Percentiles rank a stretch among this genome's conserved stretches.
phyloP scores from a whole-genome alignment of 2,797 vertebrate genomes.

The Brotula barbata region DNA sequence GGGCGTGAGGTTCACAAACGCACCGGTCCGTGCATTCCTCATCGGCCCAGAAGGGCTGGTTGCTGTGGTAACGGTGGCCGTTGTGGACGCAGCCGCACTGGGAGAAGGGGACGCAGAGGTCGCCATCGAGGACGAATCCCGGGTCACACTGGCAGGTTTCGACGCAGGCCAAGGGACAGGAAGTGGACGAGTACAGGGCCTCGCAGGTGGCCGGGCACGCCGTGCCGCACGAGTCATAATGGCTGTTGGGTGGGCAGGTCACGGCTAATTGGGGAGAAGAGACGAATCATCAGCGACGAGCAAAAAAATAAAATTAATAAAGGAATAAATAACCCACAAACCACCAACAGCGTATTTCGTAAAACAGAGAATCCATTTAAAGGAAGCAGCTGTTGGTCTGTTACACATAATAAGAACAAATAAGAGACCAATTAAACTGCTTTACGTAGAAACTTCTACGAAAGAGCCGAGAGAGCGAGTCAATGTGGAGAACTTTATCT shows the following conservation, averaged over 20 bases:
- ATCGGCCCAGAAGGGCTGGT: conserved; percentile 56
- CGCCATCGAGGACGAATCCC: conserved; percentile 61
- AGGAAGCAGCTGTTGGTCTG: conserved; percentile 11
- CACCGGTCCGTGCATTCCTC: conserved; percentile 44
- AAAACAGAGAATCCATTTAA: not conserved
- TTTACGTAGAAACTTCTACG: not conserved
- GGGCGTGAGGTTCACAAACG: conserved; percentile 41
- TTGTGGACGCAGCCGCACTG: conserved; percentile 68
- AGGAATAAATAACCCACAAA: too few species aligned
- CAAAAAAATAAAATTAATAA: too few species aligned
- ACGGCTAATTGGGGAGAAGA: conserved; percentile 46
- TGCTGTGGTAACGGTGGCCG: conserved; percentile 45
- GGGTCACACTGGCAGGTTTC: conserved; percentile 71
- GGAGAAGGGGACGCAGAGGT: conserved; percentile 60
- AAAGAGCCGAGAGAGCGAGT: not conserved
- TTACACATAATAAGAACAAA: not conserved
- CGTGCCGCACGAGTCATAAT: conserved; percentile 71
- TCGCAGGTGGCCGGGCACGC: conserved; percentile 70
- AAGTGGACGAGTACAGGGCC: not conserved
- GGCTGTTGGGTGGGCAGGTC: conserved; percentile 66
- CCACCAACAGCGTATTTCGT: not conserved
- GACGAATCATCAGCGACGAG: not conserved
- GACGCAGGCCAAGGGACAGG: conserved; percentile 57
- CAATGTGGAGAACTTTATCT: conserved; percentile 5
- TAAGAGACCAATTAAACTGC: not conserved